phyloP scores from a whole-genome alignment of 2,113 vertebrate species.

The Saguinus midas region DNA sequence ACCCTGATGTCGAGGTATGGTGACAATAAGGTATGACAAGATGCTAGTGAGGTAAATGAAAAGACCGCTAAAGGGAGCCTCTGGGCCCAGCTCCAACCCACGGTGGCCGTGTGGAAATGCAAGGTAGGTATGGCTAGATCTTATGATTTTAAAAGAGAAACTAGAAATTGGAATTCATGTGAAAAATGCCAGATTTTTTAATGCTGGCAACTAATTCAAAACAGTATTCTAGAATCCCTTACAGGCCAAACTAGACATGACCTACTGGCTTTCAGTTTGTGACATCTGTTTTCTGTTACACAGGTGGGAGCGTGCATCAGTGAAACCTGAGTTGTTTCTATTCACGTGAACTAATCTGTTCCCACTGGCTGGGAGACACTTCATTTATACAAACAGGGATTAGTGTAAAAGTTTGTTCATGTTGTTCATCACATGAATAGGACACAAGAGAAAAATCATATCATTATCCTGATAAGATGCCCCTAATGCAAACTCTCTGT shows the following conservation, averaged over 20 bases:
- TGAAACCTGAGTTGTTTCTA: constrained; percentile 48
- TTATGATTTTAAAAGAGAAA: constrained; percentile 21
- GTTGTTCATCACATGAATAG: constrained; percentile 64
- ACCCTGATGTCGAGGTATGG: constrained; percentile 23
- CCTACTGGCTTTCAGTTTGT: not conserved
- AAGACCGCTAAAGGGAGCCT: not conserved
- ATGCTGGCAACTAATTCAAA: constrained; percentile 48
- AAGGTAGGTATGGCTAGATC: not conserved
- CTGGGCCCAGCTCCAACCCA: not conserved
- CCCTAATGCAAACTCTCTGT: constrained; percentile 17
- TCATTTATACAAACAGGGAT: constrained; percentile 32
- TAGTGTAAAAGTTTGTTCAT: constrained; percentile 58
- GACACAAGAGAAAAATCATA: constrained; percentile 32
- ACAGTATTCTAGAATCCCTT: constrained; percentile 32
- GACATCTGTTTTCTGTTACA: constrained; percentile 56
- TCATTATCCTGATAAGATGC: constrained; percentile 41
- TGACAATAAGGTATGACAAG: not conserved
- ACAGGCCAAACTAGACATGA: constrained; percentile 1
- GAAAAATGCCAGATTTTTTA: constrained; percentile 59
- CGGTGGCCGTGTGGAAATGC: not conserved
- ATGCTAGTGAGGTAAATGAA: constrained; percentile 28
- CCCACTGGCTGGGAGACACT: constrained; percentile 53
- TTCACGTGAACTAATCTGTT: constrained; percentile 58
- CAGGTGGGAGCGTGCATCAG: constrained; percentile 31
- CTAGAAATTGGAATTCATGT: constrained; percentile 24